These are phyloP conservation scores for Dunckerocampus dactyliophorus DNA, from an alignment of 2,113 vertebrate species.

Conservation along the genomic window DNA sequence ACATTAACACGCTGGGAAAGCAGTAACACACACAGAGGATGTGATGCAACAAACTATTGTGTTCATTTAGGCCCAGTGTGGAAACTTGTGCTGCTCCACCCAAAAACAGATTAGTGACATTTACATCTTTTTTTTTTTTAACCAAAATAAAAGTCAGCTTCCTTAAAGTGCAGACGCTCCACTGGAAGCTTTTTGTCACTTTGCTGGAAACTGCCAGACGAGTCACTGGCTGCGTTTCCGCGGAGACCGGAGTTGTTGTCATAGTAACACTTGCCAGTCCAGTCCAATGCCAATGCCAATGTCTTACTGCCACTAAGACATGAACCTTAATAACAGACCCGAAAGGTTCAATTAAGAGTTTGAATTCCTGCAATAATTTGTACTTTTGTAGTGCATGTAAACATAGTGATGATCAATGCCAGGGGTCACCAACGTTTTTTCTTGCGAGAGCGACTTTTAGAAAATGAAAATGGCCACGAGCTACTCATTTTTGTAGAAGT, in stretches of 20 bases:
- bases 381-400: too few relatives aligned
- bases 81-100: constrained; percentile 29
- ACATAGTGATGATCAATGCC: too few relatives aligned
- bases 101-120: constrained; percentile 6
- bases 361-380: too few relatives aligned
- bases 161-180: not conserved
- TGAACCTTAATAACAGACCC: too few relatives aligned
- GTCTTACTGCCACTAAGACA: too few relatives aligned
- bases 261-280: not conserved
- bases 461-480: too few relatives aligned
- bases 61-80: constrained; percentile 16
- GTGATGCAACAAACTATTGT: constrained; percentile 44
- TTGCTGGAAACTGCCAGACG: not conserved
- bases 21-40: constrained; percentile 27
- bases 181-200: not conserved
- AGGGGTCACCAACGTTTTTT: too few relatives aligned
- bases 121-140: not conserved
- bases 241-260: not conserved
- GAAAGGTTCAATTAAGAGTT: not conserved
- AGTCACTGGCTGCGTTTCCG: not conserved
- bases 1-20: too few relatives aligned
- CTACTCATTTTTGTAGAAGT: too few relatives aligned
- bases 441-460: too few relatives aligned
- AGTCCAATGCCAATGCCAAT: too few relatives aligned
- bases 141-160: not conserved